These are phyloP conservation scores for Campopleginae sp. DNA, from an alignment of 2,888 invertebrate species.

Conservation along the genomic window DNA sequence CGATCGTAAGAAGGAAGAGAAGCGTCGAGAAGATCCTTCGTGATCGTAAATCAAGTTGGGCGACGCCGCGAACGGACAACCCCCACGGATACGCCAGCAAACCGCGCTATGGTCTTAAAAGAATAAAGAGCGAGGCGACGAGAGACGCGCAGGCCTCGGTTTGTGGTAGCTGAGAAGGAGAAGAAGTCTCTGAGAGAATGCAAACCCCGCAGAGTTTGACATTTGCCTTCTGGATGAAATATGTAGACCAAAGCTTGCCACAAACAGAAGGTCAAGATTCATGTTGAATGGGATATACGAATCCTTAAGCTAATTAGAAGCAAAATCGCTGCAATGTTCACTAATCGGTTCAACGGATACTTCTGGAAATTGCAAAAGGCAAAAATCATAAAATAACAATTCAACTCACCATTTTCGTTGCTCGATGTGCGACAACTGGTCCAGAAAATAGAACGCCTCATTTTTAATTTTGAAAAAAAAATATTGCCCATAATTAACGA, in stretches of 20 bases:
- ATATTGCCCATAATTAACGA: slow-evolving; percentile 17
- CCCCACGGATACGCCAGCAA: slow-evolving; percentile 57
- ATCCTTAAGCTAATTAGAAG: neutral
- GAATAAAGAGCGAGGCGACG: slow-evolving; percentile 1
- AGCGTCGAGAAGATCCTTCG: slow-evolving; percentile 59
- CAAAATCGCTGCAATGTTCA: neutral
- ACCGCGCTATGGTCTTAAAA: slow-evolving; percentile 49
- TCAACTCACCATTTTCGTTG: slow-evolving; percentile 34
- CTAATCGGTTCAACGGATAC: neutral
- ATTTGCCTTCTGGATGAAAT: slow-evolving; percentile 20
- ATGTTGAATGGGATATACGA: neutral
- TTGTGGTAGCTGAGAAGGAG: slow-evolving; percentile 5
- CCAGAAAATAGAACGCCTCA: neutral
- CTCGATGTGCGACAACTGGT: neutral
- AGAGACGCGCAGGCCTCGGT: neutral
- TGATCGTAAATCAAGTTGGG: slow-evolving; percentile 69
- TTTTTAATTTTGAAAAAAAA: neutral
- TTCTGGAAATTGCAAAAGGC: neutral
- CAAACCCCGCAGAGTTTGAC: neutral
- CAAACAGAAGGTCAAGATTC: neutral
- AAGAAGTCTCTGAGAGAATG: slow-evolving; percentile 7
- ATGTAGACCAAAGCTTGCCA: neutral
- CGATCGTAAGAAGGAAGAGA: slow-evolving; percentile 49
- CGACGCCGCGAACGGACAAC: slow-evolving; percentile 62
- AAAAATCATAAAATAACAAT: neutral